Evolutionary conservation across 1,140 invertebrate species (phyloP).

Genomic region (Penaeus indicus): DNA sequence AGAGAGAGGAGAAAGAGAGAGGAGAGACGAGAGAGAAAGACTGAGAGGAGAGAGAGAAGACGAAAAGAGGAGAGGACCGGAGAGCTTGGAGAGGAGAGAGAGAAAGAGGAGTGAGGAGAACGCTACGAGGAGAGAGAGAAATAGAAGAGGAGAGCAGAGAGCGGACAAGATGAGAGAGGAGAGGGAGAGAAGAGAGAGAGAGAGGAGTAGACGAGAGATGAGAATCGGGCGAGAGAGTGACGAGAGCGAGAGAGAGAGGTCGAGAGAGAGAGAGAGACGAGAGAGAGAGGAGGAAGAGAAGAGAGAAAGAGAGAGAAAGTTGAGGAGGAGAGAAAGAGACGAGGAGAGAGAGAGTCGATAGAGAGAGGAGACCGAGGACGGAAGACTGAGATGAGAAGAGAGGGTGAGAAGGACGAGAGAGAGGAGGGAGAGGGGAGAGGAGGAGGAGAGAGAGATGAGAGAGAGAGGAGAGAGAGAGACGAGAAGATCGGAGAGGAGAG

Average conservation of each 20-base stretch:
- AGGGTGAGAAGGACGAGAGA: not conserved
- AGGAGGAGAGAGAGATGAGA: not conserved
- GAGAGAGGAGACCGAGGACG: conserved; percentile 3
- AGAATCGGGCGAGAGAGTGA: not conserved
- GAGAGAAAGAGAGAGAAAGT: not conserved
- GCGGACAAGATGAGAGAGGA: not conserved
- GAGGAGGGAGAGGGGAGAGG: not conserved
- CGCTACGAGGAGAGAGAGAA: too few relatives aligned
- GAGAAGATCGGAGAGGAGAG: not conserved
- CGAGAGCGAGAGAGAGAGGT: not conserved
- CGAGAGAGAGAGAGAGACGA: not conserved
- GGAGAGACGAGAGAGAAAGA: not conserved
- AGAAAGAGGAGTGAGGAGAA: not conserved
- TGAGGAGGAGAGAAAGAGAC: conserved; percentile 21
- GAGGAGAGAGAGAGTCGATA: not conserved
- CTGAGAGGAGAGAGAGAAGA: too few relatives aligned
- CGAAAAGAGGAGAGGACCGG: too few relatives aligned
- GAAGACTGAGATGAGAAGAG: not conserved
- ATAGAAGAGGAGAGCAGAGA: conserved; percentile 4
- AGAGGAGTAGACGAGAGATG: not conserved
- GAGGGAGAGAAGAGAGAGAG: not conserved
- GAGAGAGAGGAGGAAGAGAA: not conserved
- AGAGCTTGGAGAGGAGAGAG: not conserved
- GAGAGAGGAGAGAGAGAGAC: conserved; percentile 16
- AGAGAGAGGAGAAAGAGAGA: too few relatives aligned